Evolutionary conservation across 2,888 invertebrate genomes (phyloP), one percentile per base, ranked within the genome.

Genomic region (Orthosia incerta): DNA sequence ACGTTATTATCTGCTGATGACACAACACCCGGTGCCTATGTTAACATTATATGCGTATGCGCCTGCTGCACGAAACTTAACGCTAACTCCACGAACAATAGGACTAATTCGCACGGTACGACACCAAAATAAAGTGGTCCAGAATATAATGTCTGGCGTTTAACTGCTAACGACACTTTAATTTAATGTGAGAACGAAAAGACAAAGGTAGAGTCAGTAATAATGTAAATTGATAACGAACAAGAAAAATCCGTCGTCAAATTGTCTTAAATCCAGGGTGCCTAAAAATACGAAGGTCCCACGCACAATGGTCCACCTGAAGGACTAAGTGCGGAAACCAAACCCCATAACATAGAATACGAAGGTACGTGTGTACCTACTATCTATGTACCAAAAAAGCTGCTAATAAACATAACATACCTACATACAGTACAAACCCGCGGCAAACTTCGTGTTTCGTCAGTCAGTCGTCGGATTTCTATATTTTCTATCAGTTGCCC

Each of bases 1-100:
- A 84, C 71, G 89, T 91, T 91, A 93, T 93, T 93, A 93, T 92
- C 87, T 89, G 82, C 83, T 90, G 89, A 92, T 93, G 93, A 92
- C 92, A 94, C 90, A 79, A 86, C 80, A 75, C 65, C 61, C 74
- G 70, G 68, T 72, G 61, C 46, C 64, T 65, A 56, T 76, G 69
- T 73, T 77, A 81, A 74, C 64, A 66, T 79, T 79, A 84, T 78
- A 86, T 60, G 61, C 39, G 74, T 59, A 13, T 62, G 71, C 63
- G 68, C 57, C 63, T 48, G 66, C 59, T 55, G 31, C 66, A 76
- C 74, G 68, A 86, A 74, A 65, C 68, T 81, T 77, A 74, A 74
- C 67, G 77, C 71, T 84, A 68, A 57, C 66, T 65, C 53, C 66
- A 51, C 59, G 62, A 71, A 86, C 80, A 86, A 86, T 86, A 77